Percentiles rank a stretch among this genome's conserved stretches.
These are phyloP conservation scores for Hypanus sabinus DNA, from an alignment of 2,113 vertebrate species.

Conservation along the genomic window DNA sequence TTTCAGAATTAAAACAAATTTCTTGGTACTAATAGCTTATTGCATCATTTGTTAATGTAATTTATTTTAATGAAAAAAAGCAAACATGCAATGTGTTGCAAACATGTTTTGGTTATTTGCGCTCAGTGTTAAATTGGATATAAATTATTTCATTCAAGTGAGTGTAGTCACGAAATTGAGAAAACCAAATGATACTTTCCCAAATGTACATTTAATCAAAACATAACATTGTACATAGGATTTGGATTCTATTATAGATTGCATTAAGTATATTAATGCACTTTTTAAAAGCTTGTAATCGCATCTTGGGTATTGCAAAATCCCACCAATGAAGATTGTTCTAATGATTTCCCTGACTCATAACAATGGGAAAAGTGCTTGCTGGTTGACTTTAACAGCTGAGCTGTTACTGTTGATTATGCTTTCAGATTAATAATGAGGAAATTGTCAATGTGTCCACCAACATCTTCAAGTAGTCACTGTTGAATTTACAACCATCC, in stretches of 20 bases:
- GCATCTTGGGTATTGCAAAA: not conserved
- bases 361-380: not conserved
- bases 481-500: too few species aligned
- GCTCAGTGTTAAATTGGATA: not conserved
- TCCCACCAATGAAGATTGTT: not conserved
- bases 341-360: not conserved
- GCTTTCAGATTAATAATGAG: not conserved
- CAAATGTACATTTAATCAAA: not conserved
- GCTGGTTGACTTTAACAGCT: not conserved
- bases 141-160: not conserved
- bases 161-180: not conserved
- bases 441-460: not conserved
- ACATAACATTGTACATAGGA: not conserved
- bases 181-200: not conserved
- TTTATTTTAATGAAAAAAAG: not conserved
- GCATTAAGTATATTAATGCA: not conserved
- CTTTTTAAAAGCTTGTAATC: not conserved
- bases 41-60: conserved; percentile 11
- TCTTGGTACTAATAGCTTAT: not conserved
- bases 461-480: not conserved
- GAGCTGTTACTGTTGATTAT: not conserved
- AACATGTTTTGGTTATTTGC: not conserved
- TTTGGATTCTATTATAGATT: not conserved
- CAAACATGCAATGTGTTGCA: not conserved
- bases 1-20: not conserved